Evolutionary conservation across 2,888 invertebrate genomes (phyloP), one percentile per base, ranked within the genome.

Genomic region (Eretmocerus hayati): DNA sequence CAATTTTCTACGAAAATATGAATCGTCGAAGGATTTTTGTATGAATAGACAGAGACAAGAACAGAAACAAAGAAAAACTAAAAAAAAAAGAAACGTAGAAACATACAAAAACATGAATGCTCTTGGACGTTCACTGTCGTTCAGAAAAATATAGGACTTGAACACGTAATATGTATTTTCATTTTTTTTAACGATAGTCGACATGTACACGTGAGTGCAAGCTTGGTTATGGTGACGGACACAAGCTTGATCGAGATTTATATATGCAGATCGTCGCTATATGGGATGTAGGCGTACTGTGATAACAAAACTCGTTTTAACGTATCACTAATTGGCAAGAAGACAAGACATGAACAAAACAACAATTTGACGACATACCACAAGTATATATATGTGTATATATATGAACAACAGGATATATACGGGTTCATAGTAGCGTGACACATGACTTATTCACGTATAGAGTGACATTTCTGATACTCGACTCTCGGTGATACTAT

Each of bases 311-410:
- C 45, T 54, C 44, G 42, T 41, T 50, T 51, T 42, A 52, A 53
- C 53, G 45, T 50, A 48, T 46, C 58, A 64, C 64, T 67, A 67
- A 62, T 59, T 63, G 65, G 64, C 66, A 66, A 64, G 66, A 66
- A 64, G 67, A 71, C 68, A 71, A 70, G 67, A 69, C 69, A 69
- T 62, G n/a, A 64, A 69, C 66, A 64, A 60, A 66, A 67, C 65
- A 66, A 68, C 66, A 65, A 69, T 65, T 63, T 65, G 69, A 70
- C 66, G 64, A 70, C 69, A 71, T 67, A 68, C 66, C 69, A 71
- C 69, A 68, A 61, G 65, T 61, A 52, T 41, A 41, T 9, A 26
- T 2, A n/a, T 35, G 16, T 15, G 30, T 30, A 9, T 30, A 9
- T 22, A 48, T 45, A 63, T 57, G 59, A 59, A 62, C 54, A 62